A percentile compares a stretch with the other conserved stretches of the same genome.
These are phyloP conservation scores for Girardinichthys multiradiatus DNA, from an alignment of 2,113 vertebrate genomes.

Conservation along the genomic window DNA sequence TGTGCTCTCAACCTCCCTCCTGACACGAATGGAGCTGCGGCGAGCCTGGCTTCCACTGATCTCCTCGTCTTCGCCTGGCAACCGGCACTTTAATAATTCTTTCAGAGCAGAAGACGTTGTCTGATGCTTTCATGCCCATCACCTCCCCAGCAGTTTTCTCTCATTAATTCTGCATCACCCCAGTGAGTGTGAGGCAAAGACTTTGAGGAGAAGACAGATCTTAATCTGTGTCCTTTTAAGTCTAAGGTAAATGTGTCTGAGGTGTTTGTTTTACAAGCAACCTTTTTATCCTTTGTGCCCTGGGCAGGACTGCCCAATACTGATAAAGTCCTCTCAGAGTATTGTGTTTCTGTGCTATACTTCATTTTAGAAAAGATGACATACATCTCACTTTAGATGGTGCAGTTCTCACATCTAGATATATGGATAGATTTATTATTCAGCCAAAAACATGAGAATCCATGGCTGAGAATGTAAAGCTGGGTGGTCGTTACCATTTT, in stretches of 20 bases:
- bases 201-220: constrained; percentile 34
- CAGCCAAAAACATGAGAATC: neutral
- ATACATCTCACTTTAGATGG: neutral
- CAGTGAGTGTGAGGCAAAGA: constrained; percentile 43
- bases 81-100: constrained; percentile 68
- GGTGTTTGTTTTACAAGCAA: constrained; percentile 39
- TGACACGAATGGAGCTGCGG: constrained; percentile 22
- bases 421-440: neutral
- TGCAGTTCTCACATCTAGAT: neutral
- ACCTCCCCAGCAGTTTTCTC: constrained; percentile 63
- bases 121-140: constrained; percentile 53
- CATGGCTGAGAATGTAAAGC: neutral
- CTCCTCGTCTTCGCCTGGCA: constrained; percentile 54
- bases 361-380: neutral
- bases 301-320: neutral
- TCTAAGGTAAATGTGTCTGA: constrained; percentile 13
- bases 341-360: neutral
- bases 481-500: neutral
- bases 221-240: constrained; percentile 26
- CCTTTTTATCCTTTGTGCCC: neutral
- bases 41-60: constrained; percentile 49
- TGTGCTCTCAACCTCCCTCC: constrained; percentile 19
- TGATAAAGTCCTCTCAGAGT: neutral
- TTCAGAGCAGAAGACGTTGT: constrained; percentile 59
- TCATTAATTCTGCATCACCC: constrained; percentile 68